Evolutionary conservation across 1,140 invertebrate species (phyloP), one percentile per base, ranked within the genome.

Genomic region (Drosophila obscura): DNA sequence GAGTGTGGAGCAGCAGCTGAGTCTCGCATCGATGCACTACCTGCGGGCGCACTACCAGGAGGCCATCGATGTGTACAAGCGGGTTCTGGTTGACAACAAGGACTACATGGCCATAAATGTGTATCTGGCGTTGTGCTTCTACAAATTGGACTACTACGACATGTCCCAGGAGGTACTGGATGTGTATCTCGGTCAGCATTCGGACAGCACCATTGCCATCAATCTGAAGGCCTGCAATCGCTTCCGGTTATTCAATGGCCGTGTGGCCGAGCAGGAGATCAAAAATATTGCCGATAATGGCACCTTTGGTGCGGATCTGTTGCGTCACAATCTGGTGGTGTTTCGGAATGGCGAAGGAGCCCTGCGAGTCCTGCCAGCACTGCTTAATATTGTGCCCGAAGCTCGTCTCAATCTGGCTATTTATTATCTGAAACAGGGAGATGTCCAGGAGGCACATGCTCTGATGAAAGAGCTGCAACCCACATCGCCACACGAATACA

Each of bases 21-120:
- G 97, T 77, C 92, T 99, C 41, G 99, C 99, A 3, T 97, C 98
- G 0, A 97, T 99, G 80, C 98, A 99, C 92, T 99, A 99, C 92
- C 93, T 99, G 46, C 93, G 98, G 41, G 96, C 96, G 41, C 98
- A 99, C 92, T 99, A 99, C 92, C 98, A 99, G 92, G 98, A 99
- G 93, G 98, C 99, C 22, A 99, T 99, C 77, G 98, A 99, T 92
- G 98, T 99, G 76, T 99, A 99, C 90, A 99, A 99, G 92, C 95
- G 97, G 72, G 94, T 99, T 52, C 93, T 99, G 13, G 91, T 98
- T 1, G 97, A 98, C 77, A 98, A 99, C 92, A 96, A 96, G 96
- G 96, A 98, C 55, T 98, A 96, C 92, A 92, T 98, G 76, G 98
- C 98, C 6, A 92, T 99, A 48, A 99, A 99, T 93, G 97, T 99